Percentiles rank a stretch among this genome's conserved stretches.
Conservation (phyloP, 2,797 vertebrate genomes). For the Enteromius unitaeniatus region DNA sequence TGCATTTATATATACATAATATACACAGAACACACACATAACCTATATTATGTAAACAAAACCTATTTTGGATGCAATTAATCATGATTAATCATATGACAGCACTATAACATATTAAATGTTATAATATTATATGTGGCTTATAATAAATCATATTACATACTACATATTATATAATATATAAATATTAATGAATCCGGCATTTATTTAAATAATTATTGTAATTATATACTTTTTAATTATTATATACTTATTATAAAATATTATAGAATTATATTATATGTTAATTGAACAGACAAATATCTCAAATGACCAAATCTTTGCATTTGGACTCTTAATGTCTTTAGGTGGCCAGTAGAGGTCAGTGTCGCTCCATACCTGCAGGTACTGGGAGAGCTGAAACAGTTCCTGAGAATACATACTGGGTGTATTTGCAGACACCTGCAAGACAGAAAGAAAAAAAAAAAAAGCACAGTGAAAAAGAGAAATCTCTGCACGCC, state of each 20-base stretch:
- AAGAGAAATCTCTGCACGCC: neutral
- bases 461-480: neutral
- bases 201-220: neutral
- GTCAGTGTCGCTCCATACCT: constrained; percentile 82
- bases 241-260: too few relatives aligned
- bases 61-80: too few relatives aligned
- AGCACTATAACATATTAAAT: neutral
- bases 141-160: neutral
- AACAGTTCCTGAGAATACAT: constrained; percentile 99
- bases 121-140: neutral
- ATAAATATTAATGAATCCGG: neutral
- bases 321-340: neutral
- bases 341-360: constrained; percentile 62
- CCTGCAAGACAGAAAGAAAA: constrained; percentile 74
- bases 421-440: constrained; percentile 98
- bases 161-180: neutral
- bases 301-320: neutral
- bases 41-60: too few relatives aligned
- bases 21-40: too few relatives aligned
- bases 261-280: neutral
- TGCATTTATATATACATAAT: too few relatives aligned
- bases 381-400: constrained; percentile 99
- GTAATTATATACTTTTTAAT: neutral
- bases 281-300: neutral
- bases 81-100: too few relatives aligned